Conservation (phyloP, 2,797 vertebrate genomes). For the Bovichtus variegatus region DNA sequence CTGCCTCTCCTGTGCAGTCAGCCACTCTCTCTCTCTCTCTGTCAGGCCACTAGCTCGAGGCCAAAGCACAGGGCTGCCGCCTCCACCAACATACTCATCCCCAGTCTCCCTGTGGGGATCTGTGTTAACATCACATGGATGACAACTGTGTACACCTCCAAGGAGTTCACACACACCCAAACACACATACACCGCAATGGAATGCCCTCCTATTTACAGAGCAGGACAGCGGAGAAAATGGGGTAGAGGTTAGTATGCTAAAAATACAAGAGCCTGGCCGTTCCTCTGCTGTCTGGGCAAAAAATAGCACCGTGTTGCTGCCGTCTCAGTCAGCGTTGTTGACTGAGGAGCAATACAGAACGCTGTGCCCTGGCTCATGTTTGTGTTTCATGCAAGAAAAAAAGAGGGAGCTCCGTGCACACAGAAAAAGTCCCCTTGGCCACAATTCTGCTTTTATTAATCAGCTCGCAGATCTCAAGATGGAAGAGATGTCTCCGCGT, state of each 20-base stretch:
- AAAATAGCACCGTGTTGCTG: conserved; percentile 76
- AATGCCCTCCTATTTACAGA: conserved; percentile 75
- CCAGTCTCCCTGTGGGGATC: conserved; percentile 49
- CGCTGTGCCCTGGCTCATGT: conserved; percentile 27
- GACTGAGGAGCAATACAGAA: conserved; percentile 44
- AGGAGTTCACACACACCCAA: conserved; percentile 29
- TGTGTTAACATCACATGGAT: conserved; percentile 66
- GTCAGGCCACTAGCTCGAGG: conserved; percentile 48
- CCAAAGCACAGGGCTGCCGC: conserved; percentile 38
- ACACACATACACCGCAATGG: conserved; percentile 27
- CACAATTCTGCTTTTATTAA: conserved; percentile 38
- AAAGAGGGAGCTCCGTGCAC: conserved; percentile 28
- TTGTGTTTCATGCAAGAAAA: conserved; percentile 41
- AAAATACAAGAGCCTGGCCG: conserved; percentile 77
- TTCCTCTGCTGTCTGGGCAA: conserved; percentile 66
- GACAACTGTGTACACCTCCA: conserved; percentile 66
- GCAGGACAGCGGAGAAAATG: conserved; percentile 68
- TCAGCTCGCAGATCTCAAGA: conserved; percentile 29
- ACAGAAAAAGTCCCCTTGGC: conserved; percentile 32
- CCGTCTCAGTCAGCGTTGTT: conserved; percentile 63
- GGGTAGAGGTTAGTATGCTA: conserved; percentile 81
- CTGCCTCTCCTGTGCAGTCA: conserved; percentile 42
- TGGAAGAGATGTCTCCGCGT: conserved; percentile 25
- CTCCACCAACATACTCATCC: conserved; percentile 48
- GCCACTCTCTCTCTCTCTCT: conserved; percentile 18